A percentile compares a stretch with the other conserved stretches of the same genome.
phyloP scores from a whole-genome alignment of 2,888 invertebrate genomes.

The Tetranychus truncatus region DNA sequence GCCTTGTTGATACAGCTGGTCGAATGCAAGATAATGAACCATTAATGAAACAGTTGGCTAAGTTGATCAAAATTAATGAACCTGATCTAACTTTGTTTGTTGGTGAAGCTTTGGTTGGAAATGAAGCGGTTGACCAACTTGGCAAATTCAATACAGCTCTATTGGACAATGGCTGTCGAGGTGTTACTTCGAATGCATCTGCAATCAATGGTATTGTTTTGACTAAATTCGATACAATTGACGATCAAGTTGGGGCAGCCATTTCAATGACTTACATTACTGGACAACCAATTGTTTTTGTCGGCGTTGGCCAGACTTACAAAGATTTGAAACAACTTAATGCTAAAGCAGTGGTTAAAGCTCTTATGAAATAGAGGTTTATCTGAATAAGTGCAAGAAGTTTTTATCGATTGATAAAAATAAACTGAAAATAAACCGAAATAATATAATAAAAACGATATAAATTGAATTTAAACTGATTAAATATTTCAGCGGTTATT shows the following conservation, averaged over 20 bases:
- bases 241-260: slow-evolving; percentile 90
- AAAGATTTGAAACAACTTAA: slow-evolving; percentile 90
- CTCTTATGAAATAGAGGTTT: slow-evolving; percentile 48
- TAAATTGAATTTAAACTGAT: no score
- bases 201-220: slow-evolving; percentile 90
- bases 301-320: slow-evolving; percentile 97
- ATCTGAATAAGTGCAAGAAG: not conserved
- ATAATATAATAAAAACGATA: no score
- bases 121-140: slow-evolving; percentile 97
- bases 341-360: slow-evolving; percentile 83
- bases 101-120: slow-evolving; percentile 97
- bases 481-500: no score
- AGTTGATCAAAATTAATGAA: slow-evolving; percentile 88
- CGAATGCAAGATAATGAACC: slow-evolving; percentile 99
- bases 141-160: slow-evolving; percentile 96
- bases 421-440: no score
- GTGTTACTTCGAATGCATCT: slow-evolving; percentile 17
- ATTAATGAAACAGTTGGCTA: slow-evolving; percentile 88
- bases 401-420: no score
- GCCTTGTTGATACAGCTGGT: slow-evolving; percentile 93
- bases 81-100: slow-evolving; percentile 98
- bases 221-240: slow-evolving; percentile 98
- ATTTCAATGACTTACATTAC: slow-evolving; percentile 99
- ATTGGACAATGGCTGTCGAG: slow-evolving; percentile 64
- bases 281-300: slow-evolving; percentile 96